phyloP scores from a whole-genome alignment of 2,888 invertebrate genomes.

The Orthonevra nobilis region DNA sequence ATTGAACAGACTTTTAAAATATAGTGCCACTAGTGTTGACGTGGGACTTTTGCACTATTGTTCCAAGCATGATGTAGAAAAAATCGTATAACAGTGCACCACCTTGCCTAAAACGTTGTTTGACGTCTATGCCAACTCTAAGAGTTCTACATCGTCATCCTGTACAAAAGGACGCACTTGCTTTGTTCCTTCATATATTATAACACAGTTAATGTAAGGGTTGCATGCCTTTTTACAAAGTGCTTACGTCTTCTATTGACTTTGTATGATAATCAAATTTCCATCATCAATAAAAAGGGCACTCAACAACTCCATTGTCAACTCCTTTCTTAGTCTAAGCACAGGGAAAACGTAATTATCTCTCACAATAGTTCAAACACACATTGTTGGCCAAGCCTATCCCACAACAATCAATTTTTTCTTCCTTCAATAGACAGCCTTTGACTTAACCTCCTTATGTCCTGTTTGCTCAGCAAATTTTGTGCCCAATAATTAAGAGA shows the following conservation, averaged over 20 bases:
- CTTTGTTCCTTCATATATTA: too few relatives aligned
- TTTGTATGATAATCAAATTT: slow-evolving; percentile 45
- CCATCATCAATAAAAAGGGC: slow-evolving; percentile 25
- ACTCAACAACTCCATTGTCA: slow-evolving; percentile 28
- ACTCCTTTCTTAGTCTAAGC: slow-evolving; percentile 15
- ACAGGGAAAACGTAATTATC: slow-evolving; percentile 58
- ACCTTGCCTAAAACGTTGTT: too few relatives aligned
- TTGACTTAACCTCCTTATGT: slow-evolving; percentile 43
- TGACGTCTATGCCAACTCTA: too few relatives aligned
- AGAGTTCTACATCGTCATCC: too few relatives aligned
- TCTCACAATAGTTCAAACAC: slow-evolving; percentile 31
- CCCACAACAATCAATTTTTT: slow-evolving; percentile 28
- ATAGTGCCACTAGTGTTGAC: too few relatives aligned
- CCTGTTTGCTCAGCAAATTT: slow-evolving; percentile 64
- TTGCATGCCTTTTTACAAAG: too few relatives aligned
- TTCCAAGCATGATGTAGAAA: too few relatives aligned
- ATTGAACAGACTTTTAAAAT: too few relatives aligned
- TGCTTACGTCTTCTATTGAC: slow-evolving; percentile 14
- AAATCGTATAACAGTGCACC: too few relatives aligned
- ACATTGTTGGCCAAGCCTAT: slow-evolving; percentile 31
- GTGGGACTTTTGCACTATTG: too few relatives aligned
- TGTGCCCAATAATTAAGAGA: slow-evolving; percentile 65
- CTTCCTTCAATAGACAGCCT: slow-evolving; percentile 22
- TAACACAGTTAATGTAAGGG: too few relatives aligned
- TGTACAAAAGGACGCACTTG: too few relatives aligned